These are phyloP conservation scores for Trileptium ribeirensis DNA, from an alignment of 2,888 invertebrate genomes.

Conservation along the genomic window DNA sequence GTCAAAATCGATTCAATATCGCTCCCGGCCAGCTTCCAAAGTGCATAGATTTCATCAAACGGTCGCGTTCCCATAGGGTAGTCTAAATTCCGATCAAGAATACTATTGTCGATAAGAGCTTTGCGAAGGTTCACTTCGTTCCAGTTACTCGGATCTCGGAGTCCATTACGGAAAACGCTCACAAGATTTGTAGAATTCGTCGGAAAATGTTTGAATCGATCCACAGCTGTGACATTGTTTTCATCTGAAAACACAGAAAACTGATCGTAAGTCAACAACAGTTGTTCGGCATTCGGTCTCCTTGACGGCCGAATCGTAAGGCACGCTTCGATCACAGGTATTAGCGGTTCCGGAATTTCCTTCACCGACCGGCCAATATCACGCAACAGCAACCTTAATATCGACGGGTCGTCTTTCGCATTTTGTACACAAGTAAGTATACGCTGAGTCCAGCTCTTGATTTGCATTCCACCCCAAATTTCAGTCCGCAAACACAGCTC, in stretches of 20 bases:
- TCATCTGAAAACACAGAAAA: no score
- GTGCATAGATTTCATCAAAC: conserved; percentile 76
- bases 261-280: not conserved
- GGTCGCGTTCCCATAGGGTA: conserved; percentile 54
- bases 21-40: conserved; percentile 92
- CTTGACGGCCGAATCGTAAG: no score
- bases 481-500: conserved; percentile 63
- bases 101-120: not conserved
- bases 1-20: conserved; percentile 82
- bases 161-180: not conserved
- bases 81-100: not conserved
- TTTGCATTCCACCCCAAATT: not conserved
- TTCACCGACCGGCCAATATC: conserved; percentile 11
- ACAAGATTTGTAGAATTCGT: not conserved
- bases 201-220: no score
- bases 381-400: conserved; percentile 43
- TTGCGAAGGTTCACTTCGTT: no score
- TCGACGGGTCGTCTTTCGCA: not conserved
- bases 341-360: not conserved
- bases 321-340: not conserved
- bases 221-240: no score
- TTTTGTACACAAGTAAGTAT: not conserved
- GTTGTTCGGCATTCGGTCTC: no score
- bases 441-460: not conserved
- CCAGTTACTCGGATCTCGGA: not conserved